These are phyloP conservation scores for Maconellicoccus hirsutus DNA, from an alignment of 1,140 invertebrate genomes.

Conservation along the genomic window DNA sequence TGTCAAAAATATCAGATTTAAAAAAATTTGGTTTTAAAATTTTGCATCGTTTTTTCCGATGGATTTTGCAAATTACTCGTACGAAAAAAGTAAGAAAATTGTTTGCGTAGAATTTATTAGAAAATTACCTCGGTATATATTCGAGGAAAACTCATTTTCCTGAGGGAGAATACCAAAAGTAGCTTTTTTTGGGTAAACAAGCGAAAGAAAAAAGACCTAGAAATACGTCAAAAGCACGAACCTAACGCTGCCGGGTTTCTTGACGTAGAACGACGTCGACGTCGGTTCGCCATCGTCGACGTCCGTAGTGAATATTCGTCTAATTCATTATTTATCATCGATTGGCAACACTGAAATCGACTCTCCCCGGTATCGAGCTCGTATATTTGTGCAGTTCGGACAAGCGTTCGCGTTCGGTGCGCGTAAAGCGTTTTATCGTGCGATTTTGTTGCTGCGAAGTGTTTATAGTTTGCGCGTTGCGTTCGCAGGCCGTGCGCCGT, in stretches of 20 bases:
- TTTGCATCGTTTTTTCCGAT: too few relatives aligned
- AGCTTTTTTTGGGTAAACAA: too few relatives aligned
- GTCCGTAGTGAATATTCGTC: background rate
- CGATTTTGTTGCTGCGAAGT: background rate
- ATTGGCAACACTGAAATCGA: background rate
- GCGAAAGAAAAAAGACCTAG: background rate
- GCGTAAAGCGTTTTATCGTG: background rate
- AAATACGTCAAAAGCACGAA: background rate
- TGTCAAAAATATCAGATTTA: too few relatives aligned
- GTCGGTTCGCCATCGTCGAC: background rate
- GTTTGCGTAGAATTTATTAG: too few relatives aligned
- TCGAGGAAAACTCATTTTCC: too few relatives aligned
- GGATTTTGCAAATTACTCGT: too few relatives aligned
- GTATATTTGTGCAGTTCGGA: conserved; percentile 18
- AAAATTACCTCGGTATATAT: too few relatives aligned
- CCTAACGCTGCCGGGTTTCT: background rate
- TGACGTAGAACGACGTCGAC: background rate
- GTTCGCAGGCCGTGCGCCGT: background rate
- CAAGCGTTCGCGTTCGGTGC: background rate
- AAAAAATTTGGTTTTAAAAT: too few relatives aligned
- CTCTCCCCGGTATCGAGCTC: conserved; percentile 3
- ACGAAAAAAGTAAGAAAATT: too few relatives aligned
- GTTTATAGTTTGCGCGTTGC: background rate
- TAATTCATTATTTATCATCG: background rate
- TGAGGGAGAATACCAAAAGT: too few relatives aligned